These are phyloP conservation scores for Aptenodytes forsteri DNA, from an alignment of 2,113 vertebrate genomes.

Conservation along the genomic window DNA sequence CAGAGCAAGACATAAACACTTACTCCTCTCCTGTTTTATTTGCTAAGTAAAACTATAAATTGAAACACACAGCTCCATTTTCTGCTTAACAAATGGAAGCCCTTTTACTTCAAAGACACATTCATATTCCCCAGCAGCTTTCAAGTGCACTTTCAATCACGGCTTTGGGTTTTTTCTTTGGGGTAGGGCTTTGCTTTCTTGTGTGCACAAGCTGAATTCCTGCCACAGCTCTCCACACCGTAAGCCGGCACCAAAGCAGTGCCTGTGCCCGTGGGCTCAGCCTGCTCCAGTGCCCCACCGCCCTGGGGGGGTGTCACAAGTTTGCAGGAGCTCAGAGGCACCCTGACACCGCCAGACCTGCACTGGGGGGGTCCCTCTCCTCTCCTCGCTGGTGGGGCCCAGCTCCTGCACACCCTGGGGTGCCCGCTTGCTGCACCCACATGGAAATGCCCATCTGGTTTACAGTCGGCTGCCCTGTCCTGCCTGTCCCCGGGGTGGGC, in stretches of 20 bases:
- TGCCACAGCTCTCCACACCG: neutral
- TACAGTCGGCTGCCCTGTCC: neutral
- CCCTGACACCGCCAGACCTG: neutral
- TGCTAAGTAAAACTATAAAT: slow-evolving; percentile 61
- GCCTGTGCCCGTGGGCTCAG: neutral
- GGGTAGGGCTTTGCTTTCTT: slow-evolving; percentile 33
- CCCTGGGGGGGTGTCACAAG: neutral
- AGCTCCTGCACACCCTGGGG: neutral
- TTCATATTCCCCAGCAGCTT: slow-evolving; percentile 76
- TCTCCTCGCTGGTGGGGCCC: fast-evolving
- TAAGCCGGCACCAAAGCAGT: neutral
- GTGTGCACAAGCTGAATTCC: neutral
- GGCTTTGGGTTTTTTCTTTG: slow-evolving; percentile 33
- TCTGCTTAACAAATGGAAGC: slow-evolving; percentile 74
- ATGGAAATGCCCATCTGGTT: neutral
- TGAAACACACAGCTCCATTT: slow-evolving; percentile 67
- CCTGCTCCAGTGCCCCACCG: neutral
- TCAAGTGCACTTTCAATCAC: slow-evolving; percentile 75
- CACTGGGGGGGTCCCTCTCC: neutral
- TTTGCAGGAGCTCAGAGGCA: neutral
- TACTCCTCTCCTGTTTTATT: slow-evolving; percentile 56
- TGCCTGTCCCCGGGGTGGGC: neutral
- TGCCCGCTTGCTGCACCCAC: neutral
- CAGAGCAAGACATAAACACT: slow-evolving; percentile 14
- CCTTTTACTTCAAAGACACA: slow-evolving; percentile 77